phyloP scores from a whole-genome alignment of 2,797 vertebrate genomes.

The Cossypha caffra region DNA sequence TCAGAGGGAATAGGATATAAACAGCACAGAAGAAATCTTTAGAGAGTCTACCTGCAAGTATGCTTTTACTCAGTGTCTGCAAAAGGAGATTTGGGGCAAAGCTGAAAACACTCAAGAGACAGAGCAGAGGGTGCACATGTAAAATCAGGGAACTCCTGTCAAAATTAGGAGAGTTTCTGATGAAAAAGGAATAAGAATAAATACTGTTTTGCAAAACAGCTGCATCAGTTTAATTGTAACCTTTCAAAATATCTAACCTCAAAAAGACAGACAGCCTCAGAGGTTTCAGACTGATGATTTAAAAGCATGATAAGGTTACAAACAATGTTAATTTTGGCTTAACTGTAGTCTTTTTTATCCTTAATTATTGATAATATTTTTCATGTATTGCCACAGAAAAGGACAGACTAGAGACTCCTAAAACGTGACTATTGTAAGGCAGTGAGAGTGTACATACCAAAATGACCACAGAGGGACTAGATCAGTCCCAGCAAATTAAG shows the following conservation, averaged over 20 bases:
- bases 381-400: background rate
- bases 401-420: background rate
- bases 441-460: background rate
- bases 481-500: background rate
- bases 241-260: background rate
- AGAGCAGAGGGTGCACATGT: background rate
- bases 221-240: background rate
- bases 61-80: background rate
- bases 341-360: background rate
- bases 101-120: background rate
- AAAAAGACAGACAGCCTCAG: background rate
- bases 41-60: background rate
- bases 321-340: background rate
- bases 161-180: background rate
- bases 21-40: background rate
- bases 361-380: background rate
- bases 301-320: background rate
- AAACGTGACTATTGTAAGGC: background rate
- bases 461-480: conserved; percentile 6
- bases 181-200: background rate
- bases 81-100: background rate
- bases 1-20: background rate
- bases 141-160: background rate
- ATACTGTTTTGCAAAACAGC: background rate
- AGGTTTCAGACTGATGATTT: background rate